A percentile compares a stretch with the other conserved stretches of the same genome.
Evolutionary conservation across 2,888 invertebrate genomes (phyloP).

Genomic region (Cecidostiba fungosa): DNA sequence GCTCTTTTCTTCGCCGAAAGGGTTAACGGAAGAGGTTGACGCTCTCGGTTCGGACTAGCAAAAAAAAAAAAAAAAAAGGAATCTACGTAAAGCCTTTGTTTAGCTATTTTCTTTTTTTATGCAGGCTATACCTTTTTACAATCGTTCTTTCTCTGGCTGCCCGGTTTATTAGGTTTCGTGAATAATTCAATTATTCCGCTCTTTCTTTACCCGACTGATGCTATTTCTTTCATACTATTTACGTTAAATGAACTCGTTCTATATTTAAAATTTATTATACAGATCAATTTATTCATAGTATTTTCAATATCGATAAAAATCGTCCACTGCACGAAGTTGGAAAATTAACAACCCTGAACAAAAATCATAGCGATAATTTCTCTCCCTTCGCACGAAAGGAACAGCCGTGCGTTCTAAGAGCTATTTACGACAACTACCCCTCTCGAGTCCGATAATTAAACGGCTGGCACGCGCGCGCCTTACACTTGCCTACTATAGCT

Average conservation of each 20-base stretch:
- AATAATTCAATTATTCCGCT: not conserved
- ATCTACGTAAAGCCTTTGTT: not conserved
- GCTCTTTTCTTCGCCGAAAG: conserved; percentile 1
- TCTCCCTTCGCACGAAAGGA: not conserved
- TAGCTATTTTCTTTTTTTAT: not conserved
- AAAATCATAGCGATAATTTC: conserved; percentile 1
- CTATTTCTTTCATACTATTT: no score
- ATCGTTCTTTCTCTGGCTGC: not conserved
- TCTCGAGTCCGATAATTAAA: conserved; percentile 5
- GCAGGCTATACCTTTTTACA: not conserved
- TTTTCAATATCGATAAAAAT: no score
- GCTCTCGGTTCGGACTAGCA: not conserved
- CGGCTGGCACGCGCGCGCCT: not conserved
- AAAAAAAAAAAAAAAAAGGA: not conserved
- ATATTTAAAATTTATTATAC: no score
- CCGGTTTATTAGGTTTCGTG: not conserved
- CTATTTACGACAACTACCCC: conserved; percentile 25
- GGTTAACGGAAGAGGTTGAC: not conserved
- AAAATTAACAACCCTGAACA: not conserved
- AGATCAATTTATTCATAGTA: no score
- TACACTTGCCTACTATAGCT: not conserved
- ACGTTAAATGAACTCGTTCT: no score
- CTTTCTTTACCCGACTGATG: not conserved
- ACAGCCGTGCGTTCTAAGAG: not conserved
- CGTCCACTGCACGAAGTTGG: not conserved